These are phyloP conservation scores for Onychomys torridus DNA, from an alignment of 2,797 vertebrate genomes.

Conservation along the genomic window DNA sequence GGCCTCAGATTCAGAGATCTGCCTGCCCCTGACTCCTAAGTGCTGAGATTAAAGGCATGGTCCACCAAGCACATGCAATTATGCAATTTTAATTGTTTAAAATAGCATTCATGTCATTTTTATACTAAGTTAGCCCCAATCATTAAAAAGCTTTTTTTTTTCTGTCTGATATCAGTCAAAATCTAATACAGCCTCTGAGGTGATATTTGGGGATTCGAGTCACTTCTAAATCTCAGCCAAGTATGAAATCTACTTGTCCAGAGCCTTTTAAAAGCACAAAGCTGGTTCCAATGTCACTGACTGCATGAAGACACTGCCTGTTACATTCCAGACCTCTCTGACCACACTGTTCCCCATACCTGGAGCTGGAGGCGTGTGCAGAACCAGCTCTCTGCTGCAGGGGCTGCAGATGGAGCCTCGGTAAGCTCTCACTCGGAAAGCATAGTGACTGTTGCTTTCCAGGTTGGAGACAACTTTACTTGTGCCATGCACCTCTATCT, in stretches of 20 bases:
- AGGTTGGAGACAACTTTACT: constrained; percentile 92
- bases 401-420: constrained; percentile 93
- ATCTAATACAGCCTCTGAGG: not conserved
- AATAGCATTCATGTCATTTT: not conserved
- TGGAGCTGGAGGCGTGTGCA: constrained; percentile 94
- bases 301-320: not conserved
- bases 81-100: not conserved
- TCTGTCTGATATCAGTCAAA: not conserved
- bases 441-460: constrained; percentile 90
- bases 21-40: not conserved
- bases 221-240: constrained; percentile 11
- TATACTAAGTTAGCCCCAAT: not conserved
- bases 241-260: not conserved
- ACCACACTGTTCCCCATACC: constrained; percentile 86
- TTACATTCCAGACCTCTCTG: not conserved
- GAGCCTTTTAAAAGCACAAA: not conserved
- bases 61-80: not conserved
- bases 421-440: constrained; percentile 94
- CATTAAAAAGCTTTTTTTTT: not conserved
- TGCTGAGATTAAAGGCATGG: not conserved
- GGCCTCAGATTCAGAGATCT: not conserved
- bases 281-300: not conserved
- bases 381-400: constrained; percentile 93
- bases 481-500: constrained; percentile 89
- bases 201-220: not conserved